Evolutionary conservation across 2,113 vertebrate genomes (phyloP).

Genomic region (Holacanthus passer): DNA sequence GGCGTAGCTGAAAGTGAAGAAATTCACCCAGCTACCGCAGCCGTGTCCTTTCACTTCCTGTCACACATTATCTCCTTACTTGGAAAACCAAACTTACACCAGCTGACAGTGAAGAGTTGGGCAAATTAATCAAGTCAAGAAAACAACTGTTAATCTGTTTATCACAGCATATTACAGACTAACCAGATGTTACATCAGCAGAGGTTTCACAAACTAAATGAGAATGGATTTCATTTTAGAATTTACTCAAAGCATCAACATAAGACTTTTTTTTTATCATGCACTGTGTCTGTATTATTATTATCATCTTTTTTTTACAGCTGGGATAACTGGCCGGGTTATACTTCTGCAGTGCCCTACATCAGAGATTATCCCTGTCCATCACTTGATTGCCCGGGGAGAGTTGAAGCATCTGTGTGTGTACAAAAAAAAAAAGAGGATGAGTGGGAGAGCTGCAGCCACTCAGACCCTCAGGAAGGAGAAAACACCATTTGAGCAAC

Average conservation of each 20-base stretch:
- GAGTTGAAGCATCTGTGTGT: neutral
- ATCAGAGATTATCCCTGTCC: constrained; percentile 19
- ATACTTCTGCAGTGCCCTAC: constrained; percentile 11
- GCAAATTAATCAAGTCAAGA: neutral
- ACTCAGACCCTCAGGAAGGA: neutral
- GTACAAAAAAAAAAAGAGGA: neutral
- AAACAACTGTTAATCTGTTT: neutral
- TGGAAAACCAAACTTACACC: neutral
- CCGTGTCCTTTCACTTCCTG: constrained; percentile 11
- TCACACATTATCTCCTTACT: neutral
- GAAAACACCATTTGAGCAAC: neutral
- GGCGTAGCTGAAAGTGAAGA: neutral
- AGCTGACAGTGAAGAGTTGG: neutral
- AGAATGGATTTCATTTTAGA: neutral
- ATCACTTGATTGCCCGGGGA: constrained; percentile 28
- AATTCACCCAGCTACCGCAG: too few species aligned
- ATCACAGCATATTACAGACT: neutral
- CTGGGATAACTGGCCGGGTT: neutral
- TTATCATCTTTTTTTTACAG: neutral
- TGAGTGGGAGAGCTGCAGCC: neutral
- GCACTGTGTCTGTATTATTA: neutral
- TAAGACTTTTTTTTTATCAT: too few species aligned
- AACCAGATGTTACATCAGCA: neutral
- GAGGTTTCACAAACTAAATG: neutral
- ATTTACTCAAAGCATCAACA: too few species aligned